Percentiles rank a stretch among this genome's conserved stretches.
phyloP scores from a whole-genome alignment of 2,888 invertebrate genomes.

The Dorcus hopei region DNA sequence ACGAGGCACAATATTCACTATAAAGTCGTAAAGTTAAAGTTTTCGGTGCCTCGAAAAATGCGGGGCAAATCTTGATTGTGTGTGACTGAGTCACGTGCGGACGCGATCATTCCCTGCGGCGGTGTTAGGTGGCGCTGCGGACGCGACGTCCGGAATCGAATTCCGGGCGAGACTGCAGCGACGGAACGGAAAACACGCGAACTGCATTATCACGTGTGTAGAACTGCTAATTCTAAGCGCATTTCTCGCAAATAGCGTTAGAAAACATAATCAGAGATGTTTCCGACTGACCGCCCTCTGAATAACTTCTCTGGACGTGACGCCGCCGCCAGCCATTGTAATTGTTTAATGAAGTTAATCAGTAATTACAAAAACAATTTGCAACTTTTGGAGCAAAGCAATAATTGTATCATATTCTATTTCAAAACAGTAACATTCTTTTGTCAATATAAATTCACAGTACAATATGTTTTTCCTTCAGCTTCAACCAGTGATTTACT shows the following conservation, averaged over 20 bases:
- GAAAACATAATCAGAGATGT: not conserved
- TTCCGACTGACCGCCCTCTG: not conserved
- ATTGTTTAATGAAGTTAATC: slow-evolving; percentile 1
- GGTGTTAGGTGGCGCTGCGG: slow-evolving; percentile 28
- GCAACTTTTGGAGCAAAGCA: too few relatives aligned
- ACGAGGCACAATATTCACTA: slow-evolving; percentile 22
- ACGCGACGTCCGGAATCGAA: slow-evolving; percentile 27
- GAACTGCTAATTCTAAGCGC: slow-evolving; percentile 4
- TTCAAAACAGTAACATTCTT: too few relatives aligned
- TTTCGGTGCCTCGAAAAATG: slow-evolving; percentile 23
- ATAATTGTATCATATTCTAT: too few relatives aligned
- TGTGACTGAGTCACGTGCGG: slow-evolving; percentile 27
- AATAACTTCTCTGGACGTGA: not conserved
- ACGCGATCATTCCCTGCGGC: slow-evolving; percentile 28
- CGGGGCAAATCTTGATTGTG: slow-evolving; percentile 27
- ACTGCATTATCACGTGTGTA: slow-evolving; percentile 28
- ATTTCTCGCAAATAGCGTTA: not conserved
- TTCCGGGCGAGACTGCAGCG: slow-evolving; percentile 23
- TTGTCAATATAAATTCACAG: too few relatives aligned
- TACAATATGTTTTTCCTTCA: too few relatives aligned
- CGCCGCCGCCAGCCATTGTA: not conserved
- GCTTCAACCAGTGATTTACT: too few relatives aligned
- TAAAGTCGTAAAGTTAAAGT: slow-evolving; percentile 27
- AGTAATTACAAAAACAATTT: too few relatives aligned
- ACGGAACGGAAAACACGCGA: slow-evolving; percentile 28